Conservation (phyloP, 2,113 vertebrate genomes). For the Myiopsitta monachus region DNA sequence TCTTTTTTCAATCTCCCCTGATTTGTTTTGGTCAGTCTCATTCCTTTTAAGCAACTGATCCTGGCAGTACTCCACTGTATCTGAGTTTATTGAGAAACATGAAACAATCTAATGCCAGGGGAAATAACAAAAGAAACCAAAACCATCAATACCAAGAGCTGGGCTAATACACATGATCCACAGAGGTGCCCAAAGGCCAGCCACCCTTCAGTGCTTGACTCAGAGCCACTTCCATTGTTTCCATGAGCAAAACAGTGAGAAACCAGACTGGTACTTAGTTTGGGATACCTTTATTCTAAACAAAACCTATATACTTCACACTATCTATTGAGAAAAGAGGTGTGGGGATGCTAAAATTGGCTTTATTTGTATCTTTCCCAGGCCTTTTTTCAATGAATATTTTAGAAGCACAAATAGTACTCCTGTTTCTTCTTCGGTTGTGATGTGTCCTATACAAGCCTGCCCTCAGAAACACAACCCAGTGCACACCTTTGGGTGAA, state of each 20-base stretch:
- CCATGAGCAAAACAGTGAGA: not conserved
- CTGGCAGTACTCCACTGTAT: not conserved
- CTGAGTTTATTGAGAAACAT: not conserved
- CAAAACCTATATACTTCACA: not conserved
- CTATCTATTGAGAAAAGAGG: not conserved
- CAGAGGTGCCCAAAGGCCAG: not conserved
- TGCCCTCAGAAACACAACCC: not conserved
- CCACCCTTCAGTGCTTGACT: not conserved
- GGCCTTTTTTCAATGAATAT: not conserved
- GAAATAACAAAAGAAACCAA: not conserved
- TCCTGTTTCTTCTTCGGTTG: not conserved
- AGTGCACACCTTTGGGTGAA: not conserved
- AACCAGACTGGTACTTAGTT: not conserved
- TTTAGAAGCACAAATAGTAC: not conserved
- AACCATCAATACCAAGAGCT: not conserved
- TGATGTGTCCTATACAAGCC: not conserved
- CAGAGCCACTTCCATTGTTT: not conserved
- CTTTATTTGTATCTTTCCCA: not conserved
- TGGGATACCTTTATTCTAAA: not conserved
- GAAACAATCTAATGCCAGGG: not conserved
- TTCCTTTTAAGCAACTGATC: not conserved
- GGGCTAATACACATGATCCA: not conserved
- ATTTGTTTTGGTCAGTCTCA: not conserved
- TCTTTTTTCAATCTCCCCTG: not conserved
- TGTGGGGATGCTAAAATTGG: fast-evolving